Base-by-base conservation (phyloP, 2,797 vertebrate genomes). In the Gambelia wislizenii region DNA sequence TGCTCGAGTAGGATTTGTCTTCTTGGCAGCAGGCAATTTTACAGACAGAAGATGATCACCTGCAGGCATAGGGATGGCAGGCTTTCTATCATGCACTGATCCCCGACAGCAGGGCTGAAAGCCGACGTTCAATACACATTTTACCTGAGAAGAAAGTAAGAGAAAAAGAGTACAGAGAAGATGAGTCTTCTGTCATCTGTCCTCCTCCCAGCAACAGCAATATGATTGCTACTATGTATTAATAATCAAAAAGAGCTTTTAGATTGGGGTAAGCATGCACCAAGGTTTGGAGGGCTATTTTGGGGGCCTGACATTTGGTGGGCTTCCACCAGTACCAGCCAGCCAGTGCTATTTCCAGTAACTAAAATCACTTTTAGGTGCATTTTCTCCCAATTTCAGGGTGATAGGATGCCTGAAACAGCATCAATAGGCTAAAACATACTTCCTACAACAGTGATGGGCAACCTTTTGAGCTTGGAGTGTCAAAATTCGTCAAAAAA, bases 91-190 rank as follows among this genome's bases (percentile, higher is more conserved):
- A 98, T 86, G 95, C 96, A 87, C 93, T 97, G 94, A 96, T 94
- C 90, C 97, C 97, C 0, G 94, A 97, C 77, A 99, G 97, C 92
- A 99, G 97, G 59, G 98, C 97, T 0, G 98, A 98, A 49, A 99
- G 97, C 85, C 98, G 98, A 72, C 98, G 97, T 95, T 99, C 99
- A 3, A 99, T 98, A 93, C 98, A 98, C 96, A 98, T 96, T 91
- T 99, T 99, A 97, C 98, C 99, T 99, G 95, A 0, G 85, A 69
- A 81, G 20, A 85, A 52, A 54, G 1, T 39, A 7, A 36, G n/a
- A 36, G 36, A 72, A 39, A 72, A 80, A 67, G 25, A 54, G 87
- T 27, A 39, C 2, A 39, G 33, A 56, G 83, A 10, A 82, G 18
- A 74, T 91, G 9, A 95, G 6, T 20, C n/a, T 87, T 64, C 78